Percentiles rank a stretch among this genome's conserved stretches.
Evolutionary conservation across 2,113 vertebrate genomes (phyloP).

Genomic region (Herpetotheres cachinnans): DNA sequence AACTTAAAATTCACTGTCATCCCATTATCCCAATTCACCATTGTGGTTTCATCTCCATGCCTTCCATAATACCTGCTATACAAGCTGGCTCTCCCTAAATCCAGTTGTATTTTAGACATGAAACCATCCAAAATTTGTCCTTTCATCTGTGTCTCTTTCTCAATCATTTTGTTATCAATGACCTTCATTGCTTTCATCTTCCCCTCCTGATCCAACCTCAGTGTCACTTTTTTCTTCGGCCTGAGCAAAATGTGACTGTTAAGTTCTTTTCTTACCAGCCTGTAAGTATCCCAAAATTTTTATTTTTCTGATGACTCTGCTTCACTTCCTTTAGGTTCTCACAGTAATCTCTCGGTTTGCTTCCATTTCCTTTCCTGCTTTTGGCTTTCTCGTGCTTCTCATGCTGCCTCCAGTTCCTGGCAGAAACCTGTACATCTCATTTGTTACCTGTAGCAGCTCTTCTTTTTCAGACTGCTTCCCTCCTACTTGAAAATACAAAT

Average conservation of each 20-base stretch:
- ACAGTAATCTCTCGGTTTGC: not conserved
- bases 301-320: not conserved
- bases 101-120: not conserved
- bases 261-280: not conserved
- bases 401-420: not conserved
- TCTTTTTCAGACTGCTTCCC: not conserved
- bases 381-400: not conserved
- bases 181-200: not conserved
- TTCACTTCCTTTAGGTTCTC: not conserved
- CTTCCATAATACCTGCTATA: not conserved
- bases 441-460: not conserved
- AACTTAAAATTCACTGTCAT: not conserved
- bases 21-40: not conserved
- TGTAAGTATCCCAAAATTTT: not conserved
- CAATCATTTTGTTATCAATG: not conserved
- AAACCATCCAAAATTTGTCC: not conserved
- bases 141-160: not conserved
- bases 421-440: not conserved
- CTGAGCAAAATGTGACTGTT: not conserved
- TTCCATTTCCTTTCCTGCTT: not conserved
- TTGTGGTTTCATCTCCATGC: not conserved
- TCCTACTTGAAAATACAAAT: not conserved
- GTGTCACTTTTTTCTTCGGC: not conserved
- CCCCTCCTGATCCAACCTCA: not conserved
- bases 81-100: not conserved